Evolutionary conservation across 30 jellyfish, hydroid and myxozoan species (phyloP), one percentile per base, ranked within the genome.

Genomic region (Aurelia sp.): DNA sequence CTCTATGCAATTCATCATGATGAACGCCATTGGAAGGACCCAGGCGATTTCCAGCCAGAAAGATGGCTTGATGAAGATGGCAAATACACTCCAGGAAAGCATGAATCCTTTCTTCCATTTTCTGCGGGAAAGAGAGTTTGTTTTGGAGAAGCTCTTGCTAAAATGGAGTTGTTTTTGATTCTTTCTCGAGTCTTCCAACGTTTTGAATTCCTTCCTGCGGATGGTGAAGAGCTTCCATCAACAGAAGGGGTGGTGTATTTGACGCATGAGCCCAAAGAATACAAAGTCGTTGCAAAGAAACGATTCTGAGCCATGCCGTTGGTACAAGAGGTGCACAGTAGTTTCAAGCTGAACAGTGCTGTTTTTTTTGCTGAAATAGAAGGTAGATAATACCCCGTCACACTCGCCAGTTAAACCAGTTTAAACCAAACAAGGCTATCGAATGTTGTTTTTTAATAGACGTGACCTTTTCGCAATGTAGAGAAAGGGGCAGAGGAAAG

Each of bases 31-130:
- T 84, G 87, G 88, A 51, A 61, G 11, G 89, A 84, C 22, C 76
- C 94, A 16, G 89, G 71, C 17, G 72, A 22, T 11, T 84, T 84
- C 73, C 70, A 37, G 15, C 94, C 94, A 16, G 87, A 71, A 35
- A 58, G 94, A 55, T 84, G 89, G 89, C 58, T 78, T 41, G 89
- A 78, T 78, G 73, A 11, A 17, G 73, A 62, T 59, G 89, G 89
- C 69, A 47, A 62, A 1, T 78, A 0, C 37, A 65, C 65, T 7
- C 71, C 79, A 10, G 78, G 79, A 37, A 17, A 3, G 35, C 62
- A 78, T n/a, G 48, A 27, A 13, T 62, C 79, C 3, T 78, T 78
- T 48, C 68, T 78, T 4, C 89, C 89, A 27, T 78, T 78, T 22
- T 78, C 89, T 9, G 78, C 89, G 9, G 89, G 89, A 0, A 63